Conservation (phyloP, 1,140 invertebrate species). For the Drosophila gunungcola region DNA sequence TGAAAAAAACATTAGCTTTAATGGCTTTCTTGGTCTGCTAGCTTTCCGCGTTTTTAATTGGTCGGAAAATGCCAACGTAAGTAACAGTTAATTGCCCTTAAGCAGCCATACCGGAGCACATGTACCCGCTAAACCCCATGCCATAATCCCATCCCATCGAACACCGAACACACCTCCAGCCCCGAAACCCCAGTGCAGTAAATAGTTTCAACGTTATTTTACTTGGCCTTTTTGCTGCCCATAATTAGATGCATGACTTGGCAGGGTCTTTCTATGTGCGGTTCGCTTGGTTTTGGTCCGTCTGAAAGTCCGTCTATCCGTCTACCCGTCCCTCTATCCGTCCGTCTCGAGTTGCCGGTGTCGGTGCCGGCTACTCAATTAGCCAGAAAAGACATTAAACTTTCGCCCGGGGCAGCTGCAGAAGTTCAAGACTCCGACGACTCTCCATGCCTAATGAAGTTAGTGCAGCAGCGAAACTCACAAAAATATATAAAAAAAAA, state of each 20-base stretch:
- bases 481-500: slow-evolving; percentile 2
- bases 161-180: neutral
- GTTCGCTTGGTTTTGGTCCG: slow-evolving; percentile 12
- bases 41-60: slow-evolving; percentile 39
- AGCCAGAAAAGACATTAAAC: slow-evolving; percentile 82
- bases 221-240: slow-evolving; percentile 55
- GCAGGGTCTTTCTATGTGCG: slow-evolving; percentile 63
- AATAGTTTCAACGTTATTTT: slow-evolving; percentile 53
- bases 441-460: slow-evolving; percentile 64
- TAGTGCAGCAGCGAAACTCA: slow-evolving; percentile 35
- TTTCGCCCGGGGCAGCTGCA: slow-evolving; percentile 56
- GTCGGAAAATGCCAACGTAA: slow-evolving; percentile 59
- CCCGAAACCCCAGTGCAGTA: slow-evolving; percentile 21
- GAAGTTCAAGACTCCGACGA: slow-evolving; percentile 51
- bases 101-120: slow-evolving; percentile 44
- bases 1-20: slow-evolving; percentile 22
- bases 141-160: neutral
- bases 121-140: slow-evolving; percentile 4
- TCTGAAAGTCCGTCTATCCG: neutral
- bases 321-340: neutral
- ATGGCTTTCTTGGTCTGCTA: slow-evolving; percentile 28
- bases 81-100: slow-evolving; percentile 73
- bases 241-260: slow-evolving; percentile 82
- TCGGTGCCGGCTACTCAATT: slow-evolving; percentile 67
- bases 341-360: slow-evolving; percentile 14